Conservation (phyloP, 2,888 invertebrate genomes). For the Cryptosula pallasiana region DNA sequence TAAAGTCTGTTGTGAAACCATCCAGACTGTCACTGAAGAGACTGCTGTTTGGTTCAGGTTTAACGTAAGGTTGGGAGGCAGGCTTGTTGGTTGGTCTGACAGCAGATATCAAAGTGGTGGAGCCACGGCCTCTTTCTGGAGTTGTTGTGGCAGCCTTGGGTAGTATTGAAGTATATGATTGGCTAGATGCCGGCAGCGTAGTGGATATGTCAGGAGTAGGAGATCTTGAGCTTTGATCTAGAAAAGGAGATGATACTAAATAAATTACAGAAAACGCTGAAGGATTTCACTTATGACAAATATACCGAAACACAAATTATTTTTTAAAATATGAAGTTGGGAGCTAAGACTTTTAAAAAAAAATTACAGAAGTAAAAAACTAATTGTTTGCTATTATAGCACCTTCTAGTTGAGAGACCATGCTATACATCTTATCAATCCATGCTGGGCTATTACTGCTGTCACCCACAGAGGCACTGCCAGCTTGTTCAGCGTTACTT, state of each 20-base stretch:
- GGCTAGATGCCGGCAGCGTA: background rate
- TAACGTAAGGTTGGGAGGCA: background rate
- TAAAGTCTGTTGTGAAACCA: background rate
- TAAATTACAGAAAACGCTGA: too few species aligned
- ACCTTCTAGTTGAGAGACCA: slow-evolving; percentile 18
- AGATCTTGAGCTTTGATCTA: background rate
- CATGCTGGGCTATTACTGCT: background rate
- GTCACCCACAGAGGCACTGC: background rate
- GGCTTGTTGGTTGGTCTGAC: background rate
- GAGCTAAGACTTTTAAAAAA: too few species aligned
- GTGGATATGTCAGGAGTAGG: background rate
- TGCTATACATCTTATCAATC: background rate
- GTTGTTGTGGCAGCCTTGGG: background rate
- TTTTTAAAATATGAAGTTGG: too few species aligned
- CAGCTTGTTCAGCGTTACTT: background rate
- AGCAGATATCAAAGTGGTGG: too few species aligned
- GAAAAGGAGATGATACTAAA: background rate
- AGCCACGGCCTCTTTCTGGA: too few species aligned
- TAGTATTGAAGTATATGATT: background rate
- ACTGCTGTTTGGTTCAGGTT: background rate
- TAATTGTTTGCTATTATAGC: too few species aligned
- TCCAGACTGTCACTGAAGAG: slow-evolving; percentile 11
- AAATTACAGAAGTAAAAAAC: too few species aligned
- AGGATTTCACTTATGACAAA: too few species aligned
- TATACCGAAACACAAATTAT: too few species aligned